phyloP scores from a whole-genome alignment of 2,113 vertebrate species.

The Perccottus glenii region DNA sequence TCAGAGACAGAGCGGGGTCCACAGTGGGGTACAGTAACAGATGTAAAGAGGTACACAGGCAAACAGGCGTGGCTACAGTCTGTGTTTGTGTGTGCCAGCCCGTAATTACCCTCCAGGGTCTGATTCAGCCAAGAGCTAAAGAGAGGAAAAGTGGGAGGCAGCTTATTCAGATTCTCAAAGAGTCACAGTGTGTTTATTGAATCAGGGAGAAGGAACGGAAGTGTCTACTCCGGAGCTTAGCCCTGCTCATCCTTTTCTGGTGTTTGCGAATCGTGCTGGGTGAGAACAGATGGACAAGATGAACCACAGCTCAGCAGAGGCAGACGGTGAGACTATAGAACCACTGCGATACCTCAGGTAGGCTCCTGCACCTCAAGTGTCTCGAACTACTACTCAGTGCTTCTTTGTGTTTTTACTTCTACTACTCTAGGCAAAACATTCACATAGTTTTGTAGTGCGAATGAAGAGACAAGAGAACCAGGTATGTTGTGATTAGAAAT shows the following conservation, averaged over 20 bases:
- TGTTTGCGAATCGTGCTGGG: slow-evolving; percentile 41
- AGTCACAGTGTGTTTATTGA: slow-evolving; percentile 45
- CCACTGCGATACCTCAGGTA: slow-evolving; percentile 82
- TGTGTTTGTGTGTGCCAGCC: slow-evolving; percentile 20
- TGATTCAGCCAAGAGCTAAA: slow-evolving; percentile 54
- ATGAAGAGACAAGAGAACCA: too few species aligned
- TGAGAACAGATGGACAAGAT: slow-evolving; percentile 73
- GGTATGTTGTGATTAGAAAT: background rate
- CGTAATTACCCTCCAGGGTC: slow-evolving; percentile 54
- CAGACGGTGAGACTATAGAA: slow-evolving; percentile 77
- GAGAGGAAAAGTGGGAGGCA: slow-evolving; percentile 37
- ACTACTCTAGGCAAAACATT: background rate
- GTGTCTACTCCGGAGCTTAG: slow-evolving; percentile 36
- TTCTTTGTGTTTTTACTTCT: background rate
- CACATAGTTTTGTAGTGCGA: background rate
- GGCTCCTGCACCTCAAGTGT: slow-evolving; percentile 26
- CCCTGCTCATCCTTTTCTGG: slow-evolving; percentile 41
- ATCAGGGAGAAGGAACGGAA: slow-evolving; percentile 41
- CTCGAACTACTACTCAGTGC: background rate
- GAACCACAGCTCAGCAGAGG: slow-evolving; percentile 81
- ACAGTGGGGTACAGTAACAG: slow-evolving; percentile 50
- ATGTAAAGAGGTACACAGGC: slow-evolving; percentile 42
- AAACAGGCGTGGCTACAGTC: background rate
- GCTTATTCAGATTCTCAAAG: slow-evolving; percentile 45
- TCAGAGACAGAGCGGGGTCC: slow-evolving; percentile 62